Percentiles rank a stretch among this genome's conserved stretches.
Evolutionary conservation across 2,888 invertebrate genomes (phyloP).

Genomic region (Melitaea athalia): DNA sequence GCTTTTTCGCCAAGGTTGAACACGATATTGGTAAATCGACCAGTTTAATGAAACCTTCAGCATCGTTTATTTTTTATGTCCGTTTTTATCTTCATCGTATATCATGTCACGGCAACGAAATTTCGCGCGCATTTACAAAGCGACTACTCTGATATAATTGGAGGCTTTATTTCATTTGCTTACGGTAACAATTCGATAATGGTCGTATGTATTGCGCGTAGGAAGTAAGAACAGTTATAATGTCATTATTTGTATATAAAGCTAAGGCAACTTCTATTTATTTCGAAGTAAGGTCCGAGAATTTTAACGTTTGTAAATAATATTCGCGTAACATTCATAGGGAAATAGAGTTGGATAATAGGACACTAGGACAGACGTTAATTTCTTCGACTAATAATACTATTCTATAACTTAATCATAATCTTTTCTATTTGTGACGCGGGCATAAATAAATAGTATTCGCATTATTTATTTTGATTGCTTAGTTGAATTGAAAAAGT

Average conservation of each 20-base stretch:
- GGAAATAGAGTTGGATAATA: too few species aligned
- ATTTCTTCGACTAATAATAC: too few species aligned
- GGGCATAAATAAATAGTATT: too few species aligned
- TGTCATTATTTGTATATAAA: not conserved
- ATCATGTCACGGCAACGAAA: conserved; percentile 31
- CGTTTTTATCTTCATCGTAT: conserved; percentile 33
- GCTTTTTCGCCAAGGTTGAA: conserved; percentile 59
- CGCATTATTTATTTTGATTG: too few species aligned
- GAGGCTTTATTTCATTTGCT: conserved; percentile 27
- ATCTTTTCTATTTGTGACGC: too few species aligned
- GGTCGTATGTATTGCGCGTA: not conserved
- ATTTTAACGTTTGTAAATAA: too few species aligned
- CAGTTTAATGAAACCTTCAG: conserved; percentile 51
- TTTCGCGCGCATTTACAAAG: conserved; percentile 22
- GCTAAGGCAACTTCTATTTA: too few species aligned
- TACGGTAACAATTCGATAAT: conserved; percentile 6
- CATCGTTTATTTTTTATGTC: conserved; percentile 30
- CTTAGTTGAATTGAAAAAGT: too few species aligned
- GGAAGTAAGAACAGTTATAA: not conserved
- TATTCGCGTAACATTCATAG: too few species aligned
- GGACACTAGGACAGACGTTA: too few species aligned
- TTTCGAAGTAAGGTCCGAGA: too few species aligned
- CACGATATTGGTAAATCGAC: conserved; percentile 48
- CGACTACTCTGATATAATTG: conserved; percentile 30
- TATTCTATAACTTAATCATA: too few species aligned